Evolutionary conservation across 1,140 invertebrate genomes (phyloP).

Genomic region (Drosophila eugracilis): DNA sequence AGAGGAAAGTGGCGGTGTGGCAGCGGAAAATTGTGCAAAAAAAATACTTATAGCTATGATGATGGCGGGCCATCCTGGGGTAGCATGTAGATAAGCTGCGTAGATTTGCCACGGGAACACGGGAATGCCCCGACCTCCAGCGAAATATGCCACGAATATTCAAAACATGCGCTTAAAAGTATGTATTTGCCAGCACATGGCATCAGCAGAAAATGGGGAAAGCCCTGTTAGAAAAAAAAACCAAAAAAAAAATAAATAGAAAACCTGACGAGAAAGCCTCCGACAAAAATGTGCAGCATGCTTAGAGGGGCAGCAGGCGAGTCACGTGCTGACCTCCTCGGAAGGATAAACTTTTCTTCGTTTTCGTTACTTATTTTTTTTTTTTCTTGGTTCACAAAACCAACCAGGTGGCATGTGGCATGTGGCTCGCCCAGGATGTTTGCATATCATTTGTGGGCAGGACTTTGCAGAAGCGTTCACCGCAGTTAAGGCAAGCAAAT

Average conservation of each 20-base stretch:
- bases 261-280: conserved; percentile 35
- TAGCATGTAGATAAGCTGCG: conserved; percentile 74
- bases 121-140: conserved; percentile 7
- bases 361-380: no score
- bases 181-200: conserved; percentile 70
- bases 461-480: neutral
- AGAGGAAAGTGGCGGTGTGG: conserved; percentile 8
- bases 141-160: conserved; percentile 77
- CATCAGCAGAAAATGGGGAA: conserved; percentile 24
- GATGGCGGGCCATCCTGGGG: conserved; percentile 32
- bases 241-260: conserved; percentile 3
- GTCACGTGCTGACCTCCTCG: conserved; percentile 66
- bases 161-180: conserved; percentile 77
- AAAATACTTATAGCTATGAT: conserved; percentile 61
- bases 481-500: conserved; percentile 43
- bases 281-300: conserved; percentile 68
- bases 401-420: conserved; percentile 47
- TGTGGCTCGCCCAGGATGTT: conserved; percentile 49
- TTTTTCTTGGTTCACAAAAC: conserved; percentile 17
- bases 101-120: conserved; percentile 60
- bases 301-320: conserved; percentile 54
- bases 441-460: conserved; percentile 55
- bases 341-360: conserved; percentile 48
- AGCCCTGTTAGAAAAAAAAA: conserved; percentile 8
- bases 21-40: conserved; percentile 71